phyloP scores from a whole-genome alignment of 1,140 invertebrate genomes.

The Zaprionus africanus region DNA sequence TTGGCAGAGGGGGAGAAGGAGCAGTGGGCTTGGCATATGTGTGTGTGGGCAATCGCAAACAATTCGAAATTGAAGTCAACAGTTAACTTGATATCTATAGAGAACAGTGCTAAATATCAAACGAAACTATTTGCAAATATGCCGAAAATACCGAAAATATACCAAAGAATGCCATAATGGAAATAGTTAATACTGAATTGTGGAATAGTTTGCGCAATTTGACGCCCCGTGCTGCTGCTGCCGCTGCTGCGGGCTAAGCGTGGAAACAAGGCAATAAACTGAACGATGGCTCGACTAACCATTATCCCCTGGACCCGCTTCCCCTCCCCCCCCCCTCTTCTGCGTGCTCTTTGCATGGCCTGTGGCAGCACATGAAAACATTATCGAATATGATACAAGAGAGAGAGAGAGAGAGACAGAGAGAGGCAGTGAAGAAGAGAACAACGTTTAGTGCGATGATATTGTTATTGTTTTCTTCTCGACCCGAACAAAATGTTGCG shows the following conservation, averaged over 20 bases:
- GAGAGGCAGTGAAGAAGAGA: background rate
- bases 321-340: background rate
- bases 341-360: background rate
- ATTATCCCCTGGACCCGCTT: background rate
- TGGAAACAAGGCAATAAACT: constrained; percentile 51
- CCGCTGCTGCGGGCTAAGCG: constrained; percentile 2
- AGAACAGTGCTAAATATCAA: constrained; percentile 3
- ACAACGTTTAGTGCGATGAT: constrained; percentile 56
- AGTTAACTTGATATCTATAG: background rate
- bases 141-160: background rate
- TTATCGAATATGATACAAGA: constrained; percentile 64
- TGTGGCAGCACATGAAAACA: constrained; percentile 56
- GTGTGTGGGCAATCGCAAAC: background rate
- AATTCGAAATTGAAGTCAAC: constrained; percentile 7
- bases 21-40: constrained; percentile 42
- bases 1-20: background rate
- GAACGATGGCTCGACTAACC: constrained; percentile 29
- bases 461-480: constrained; percentile 52
- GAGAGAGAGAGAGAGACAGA: background rate
- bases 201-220: constrained; percentile 8
- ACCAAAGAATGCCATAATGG: background rate
- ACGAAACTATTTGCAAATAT: constrained; percentile 26
- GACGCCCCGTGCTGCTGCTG: background rate
- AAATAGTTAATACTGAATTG: constrained; percentile 9
- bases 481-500: constrained; percentile 11